Base-by-base conservation (phyloP, 1,140 invertebrate species). In the Rhyacophila brunnea region DNA sequence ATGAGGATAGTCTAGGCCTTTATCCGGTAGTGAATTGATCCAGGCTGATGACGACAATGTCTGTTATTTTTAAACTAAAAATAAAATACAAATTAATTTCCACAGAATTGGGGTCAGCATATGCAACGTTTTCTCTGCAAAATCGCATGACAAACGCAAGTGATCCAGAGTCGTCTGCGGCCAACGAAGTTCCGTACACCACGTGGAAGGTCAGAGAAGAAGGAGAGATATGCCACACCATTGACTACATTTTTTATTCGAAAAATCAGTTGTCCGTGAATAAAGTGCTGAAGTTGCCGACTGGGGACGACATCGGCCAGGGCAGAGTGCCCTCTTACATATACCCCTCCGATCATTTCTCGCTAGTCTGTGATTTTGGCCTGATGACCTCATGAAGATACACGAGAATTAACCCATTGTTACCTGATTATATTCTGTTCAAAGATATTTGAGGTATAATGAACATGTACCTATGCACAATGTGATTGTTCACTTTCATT, bases 281-380 rank as follows among this genome's bases (percentile, higher is more conserved):
- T 18, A 79, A 80, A 10, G 72, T 89, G 2, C 67, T 91, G 10
- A 74, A 83, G 17, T 80, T 91, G 52, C 89, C 90, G 5, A 79
- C 75, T 0, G 85, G 74, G 32, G 81, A 86, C 9, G 81, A 88
- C 59, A 84, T 92, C 53, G 89, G 89, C 9, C 72, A 80, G 43
- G 78, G 81, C 56, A 74, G 87, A 28, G 81, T 89, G 2, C 90
- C 90, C 9, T 86, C 85, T 20, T 76, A 83, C 51, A 70, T 74
- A 13, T 92, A 90, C 74, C 87, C 90, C 1, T 91, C 88, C 9
- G 90, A 92, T 79, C 90, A 92, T 70, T 86, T 92, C 66, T 89
- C 89, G 0, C 75, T 92, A 14, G 82, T 88, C 13, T 84, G 83
- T 71, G 89, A 92, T 71, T 83, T 91, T 23, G 52, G 45, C 11